Base-by-base conservation (phyloP, 2,888 invertebrate genomes). In the Himalopsyche anomala region DNA sequence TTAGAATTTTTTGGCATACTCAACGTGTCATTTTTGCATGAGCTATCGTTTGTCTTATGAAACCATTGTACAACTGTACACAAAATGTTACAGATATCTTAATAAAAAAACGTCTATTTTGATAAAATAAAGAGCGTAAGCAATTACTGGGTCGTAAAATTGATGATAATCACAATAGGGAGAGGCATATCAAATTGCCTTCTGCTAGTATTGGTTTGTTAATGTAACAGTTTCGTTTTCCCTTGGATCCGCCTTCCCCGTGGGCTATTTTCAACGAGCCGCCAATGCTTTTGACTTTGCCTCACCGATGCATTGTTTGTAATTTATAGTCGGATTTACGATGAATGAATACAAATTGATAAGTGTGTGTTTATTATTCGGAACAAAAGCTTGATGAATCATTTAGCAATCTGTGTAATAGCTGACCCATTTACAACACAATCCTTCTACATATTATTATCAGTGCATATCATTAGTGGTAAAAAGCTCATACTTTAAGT, bases 181-280 rank as follows among this genome's bases (percentile, higher is more conserved):
- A 74, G 74, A 74, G 74, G 74, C 74, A 74, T 74, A 74, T 74
- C 15, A 12, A 74, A 36, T 83, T 19, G 83, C 28, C 62, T 38
- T 56, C 62, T 28, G 80, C 40, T 84, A 80, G 45, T 79, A 80
- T 51, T 80, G 55, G 80, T 74, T 74, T 5, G 36, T 74, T 74
- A 74, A 74, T 74, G 80, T 80, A 84, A 84, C 84, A 84, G 84
- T 84, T 84, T 84, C 84, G 84, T 84, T 84, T 54, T 56, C 80
- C 55, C 55, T 74, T 80, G 84, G 84, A 54, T 55, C 80, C 84
- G 84, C 84, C 84, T 55, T 84, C 56, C 84, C 84, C 84, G 79
- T 80, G 38, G 84, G 74, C 74, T 28, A 74, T 74, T 36, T 28
- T 62, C 19, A 62, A 62, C 62, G 62, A 62, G 62, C 74, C 74